Evolutionary conservation across 2,113 vertebrate species (phyloP).

Genomic region (Lathamus discolor): DNA sequence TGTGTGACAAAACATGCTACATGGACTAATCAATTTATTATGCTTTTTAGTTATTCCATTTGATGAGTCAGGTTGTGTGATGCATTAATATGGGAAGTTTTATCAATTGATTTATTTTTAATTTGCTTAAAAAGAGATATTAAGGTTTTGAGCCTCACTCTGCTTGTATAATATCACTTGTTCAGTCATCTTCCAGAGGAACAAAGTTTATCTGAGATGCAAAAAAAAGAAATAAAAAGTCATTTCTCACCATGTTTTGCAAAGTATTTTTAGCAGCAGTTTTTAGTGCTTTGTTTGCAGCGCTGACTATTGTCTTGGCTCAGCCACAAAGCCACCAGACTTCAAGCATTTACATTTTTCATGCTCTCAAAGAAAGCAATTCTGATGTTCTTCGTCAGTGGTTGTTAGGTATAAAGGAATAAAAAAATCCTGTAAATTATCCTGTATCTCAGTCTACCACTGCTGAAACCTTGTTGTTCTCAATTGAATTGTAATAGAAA

Average conservation of each 20-base stretch:
- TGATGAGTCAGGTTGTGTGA: neutral
- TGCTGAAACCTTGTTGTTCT: neutral
- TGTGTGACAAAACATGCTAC: neutral
- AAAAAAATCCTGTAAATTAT: neutral
- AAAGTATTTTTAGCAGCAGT: neutral
- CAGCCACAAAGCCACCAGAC: conserved; percentile 2
- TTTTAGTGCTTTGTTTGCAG: conserved; percentile 3
- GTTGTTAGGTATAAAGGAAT: neutral
- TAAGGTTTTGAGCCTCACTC: neutral
- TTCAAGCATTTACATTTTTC: conserved; percentile 1
- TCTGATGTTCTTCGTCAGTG: neutral
- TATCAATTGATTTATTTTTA: neutral
- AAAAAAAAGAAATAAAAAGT: neutral
- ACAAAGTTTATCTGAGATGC: neutral
- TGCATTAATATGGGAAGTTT: neutral
- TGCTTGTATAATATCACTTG: neutral
- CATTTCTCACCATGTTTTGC: neutral
- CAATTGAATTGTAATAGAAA: neutral
- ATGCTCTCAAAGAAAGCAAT: neutral
- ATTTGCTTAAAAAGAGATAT: neutral
- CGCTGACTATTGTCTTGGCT: neutral
- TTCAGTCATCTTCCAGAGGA: neutral
- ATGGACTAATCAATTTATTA: neutral
- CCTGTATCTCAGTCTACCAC: neutral
- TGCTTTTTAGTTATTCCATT: neutral